phyloP scores from a whole-genome alignment of 2,888 invertebrate species.

The Slavum lentiscoides region DNA sequence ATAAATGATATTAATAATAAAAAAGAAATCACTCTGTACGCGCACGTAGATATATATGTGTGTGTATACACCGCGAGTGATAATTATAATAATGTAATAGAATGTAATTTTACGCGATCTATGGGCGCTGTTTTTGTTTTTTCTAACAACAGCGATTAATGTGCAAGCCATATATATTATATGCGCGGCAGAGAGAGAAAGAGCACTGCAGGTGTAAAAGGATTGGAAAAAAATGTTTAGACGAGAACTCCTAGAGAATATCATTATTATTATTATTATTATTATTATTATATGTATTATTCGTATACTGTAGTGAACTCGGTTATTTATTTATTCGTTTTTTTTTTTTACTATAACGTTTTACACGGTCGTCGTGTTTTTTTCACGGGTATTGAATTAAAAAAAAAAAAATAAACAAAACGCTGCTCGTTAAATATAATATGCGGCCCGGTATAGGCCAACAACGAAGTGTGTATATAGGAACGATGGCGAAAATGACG shows the following conservation, averaged over 20 bases:
- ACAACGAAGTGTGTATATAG: neutral
- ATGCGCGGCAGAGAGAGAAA: neutral
- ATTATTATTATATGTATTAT: no score
- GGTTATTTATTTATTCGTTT: neutral
- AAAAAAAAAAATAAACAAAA: neutral
- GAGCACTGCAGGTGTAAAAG: neutral
- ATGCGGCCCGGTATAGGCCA: no score
- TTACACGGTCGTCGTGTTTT: conserved; percentile 2
- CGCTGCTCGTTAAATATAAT: neutral
- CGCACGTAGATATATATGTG: no score
- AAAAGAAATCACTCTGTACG: no score
- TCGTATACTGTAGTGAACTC: neutral
- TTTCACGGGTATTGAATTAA: conserved; percentile 3
- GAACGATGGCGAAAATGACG: neutral
- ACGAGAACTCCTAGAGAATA: neutral
- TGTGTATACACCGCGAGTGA: neutral
- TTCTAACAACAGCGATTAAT: neutral
- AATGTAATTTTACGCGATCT: conserved; percentile 19
- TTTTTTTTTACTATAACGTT: neutral
- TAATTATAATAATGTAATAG: neutral
- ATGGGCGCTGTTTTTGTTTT: neutral
- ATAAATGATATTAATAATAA: no score
- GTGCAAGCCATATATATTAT: no score
- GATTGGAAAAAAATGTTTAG: no score
- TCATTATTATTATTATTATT: no score